Evolutionary conservation across 2,888 invertebrate genomes (phyloP), one percentile per base, ranked within the genome.

Genomic region (Drosophila meridionalis): DNA sequence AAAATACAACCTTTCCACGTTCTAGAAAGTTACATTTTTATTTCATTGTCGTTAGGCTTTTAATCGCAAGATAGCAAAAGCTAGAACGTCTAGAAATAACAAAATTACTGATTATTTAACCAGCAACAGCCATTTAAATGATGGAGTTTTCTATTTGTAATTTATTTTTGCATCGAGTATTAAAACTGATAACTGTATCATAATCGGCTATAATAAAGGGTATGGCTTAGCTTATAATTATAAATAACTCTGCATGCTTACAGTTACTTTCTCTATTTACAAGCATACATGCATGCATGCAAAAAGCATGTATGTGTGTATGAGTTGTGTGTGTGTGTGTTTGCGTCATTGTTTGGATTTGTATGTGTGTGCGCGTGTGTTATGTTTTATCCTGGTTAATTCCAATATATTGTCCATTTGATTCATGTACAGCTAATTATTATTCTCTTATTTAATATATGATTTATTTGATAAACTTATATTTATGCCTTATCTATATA

Each of bases 371-470:
- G 42, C 55, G 36, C 40, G 48, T 34, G 32, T 48, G 60, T 30
- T 32, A 26, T 9, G 4, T 48, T 34, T 40, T 59, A 47, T 59
- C 3, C 42, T 48, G 34, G 55, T 58, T 45, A 45, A 26, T n/a
- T 14, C 14, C 14, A 38, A 58, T 53, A 55, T 34, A 36, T 34
- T 14, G 14, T 34, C 32, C 50, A 45, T 52, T 52, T 58, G 30
- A 38, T 56, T 56, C 26, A 32, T 67, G 43, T 67, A 20, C 43
- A 45, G 50, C 56, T 50, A 12, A 43, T 38, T 40, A 40, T 45
- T 43, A 26, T 50, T 36, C 8, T 42, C 43, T 38, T 34, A 42
- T 48, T 70, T 70, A 20, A 12, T 47, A 34, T 34, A 48, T 48
- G 28, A 48, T 60, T 50, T 40, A 26, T 9, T 40, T 36, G 30